phyloP scores from a whole-genome alignment of 2,797 vertebrate species.

The Potorous gilbertii region DNA sequence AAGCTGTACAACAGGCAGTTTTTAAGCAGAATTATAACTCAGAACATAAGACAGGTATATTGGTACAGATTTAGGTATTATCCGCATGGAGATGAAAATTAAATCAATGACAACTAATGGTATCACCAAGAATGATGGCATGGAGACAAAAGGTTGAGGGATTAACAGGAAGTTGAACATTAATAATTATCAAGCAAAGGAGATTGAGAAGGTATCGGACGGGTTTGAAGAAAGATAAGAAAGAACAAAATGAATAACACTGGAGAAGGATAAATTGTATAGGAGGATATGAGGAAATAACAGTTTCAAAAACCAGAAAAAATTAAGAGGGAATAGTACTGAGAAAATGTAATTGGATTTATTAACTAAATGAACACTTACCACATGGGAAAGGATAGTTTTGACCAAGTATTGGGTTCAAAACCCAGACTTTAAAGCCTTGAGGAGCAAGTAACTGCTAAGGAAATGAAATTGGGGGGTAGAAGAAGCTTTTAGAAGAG shows the following conservation, averaged over 20 bases:
- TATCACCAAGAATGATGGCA: background rate
- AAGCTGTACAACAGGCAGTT: background rate
- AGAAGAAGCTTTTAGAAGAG: background rate
- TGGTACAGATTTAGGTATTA: background rate
- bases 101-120: background rate
- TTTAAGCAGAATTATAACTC: background rate
- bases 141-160: no score
- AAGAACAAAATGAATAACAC: background rate
- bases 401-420: background rate
- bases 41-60: background rate
- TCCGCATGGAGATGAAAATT: background rate
- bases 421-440: background rate
- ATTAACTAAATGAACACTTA: background rate
- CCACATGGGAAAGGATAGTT: background rate
- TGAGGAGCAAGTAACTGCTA: background rate
- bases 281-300: background rate
- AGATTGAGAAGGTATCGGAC: background rate
- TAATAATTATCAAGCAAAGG: background rate
- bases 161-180: background rate
- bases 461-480: background rate
- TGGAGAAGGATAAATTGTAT: background rate
- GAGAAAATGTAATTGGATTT: background rate
- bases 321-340: background rate
- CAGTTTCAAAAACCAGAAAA: background rate
- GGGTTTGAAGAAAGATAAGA: background rate